Conservation (phyloP, 2,888 invertebrate species). For the Noctuana brunneofusca region DNA sequence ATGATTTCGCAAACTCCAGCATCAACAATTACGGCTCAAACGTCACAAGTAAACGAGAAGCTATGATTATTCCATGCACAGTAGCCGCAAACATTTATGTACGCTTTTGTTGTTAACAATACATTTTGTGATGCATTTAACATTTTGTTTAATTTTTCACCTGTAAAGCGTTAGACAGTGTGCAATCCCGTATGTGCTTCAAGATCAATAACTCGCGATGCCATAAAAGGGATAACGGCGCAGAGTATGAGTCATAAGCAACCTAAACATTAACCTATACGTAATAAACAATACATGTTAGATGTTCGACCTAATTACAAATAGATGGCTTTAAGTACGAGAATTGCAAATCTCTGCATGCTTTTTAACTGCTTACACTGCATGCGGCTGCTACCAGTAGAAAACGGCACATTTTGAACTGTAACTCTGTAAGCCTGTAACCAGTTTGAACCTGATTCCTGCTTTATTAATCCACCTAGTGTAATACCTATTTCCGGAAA, state of each 20-base stretch:
- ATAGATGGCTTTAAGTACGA: slow-evolving; percentile 40
- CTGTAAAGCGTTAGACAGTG: slow-evolving; percentile 49
- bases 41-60: slow-evolving; percentile 81
- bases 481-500: background rate
- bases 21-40: slow-evolving; percentile 85
- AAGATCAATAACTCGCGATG: slow-evolving; percentile 52
- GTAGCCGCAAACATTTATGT: slow-evolving; percentile 71
- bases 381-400: slow-evolving; percentile 23
- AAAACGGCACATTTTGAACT: slow-evolving; percentile 13
- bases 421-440: too few relatives aligned
- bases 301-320: slow-evolving; percentile 46
- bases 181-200: slow-evolving; percentile 41
- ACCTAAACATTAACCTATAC: slow-evolving; percentile 47
- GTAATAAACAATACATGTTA: slow-evolving; percentile 50
- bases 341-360: slow-evolving; percentile 38
- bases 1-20: slow-evolving; percentile 82
- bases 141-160: slow-evolving; percentile 71
- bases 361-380: slow-evolving; percentile 30
- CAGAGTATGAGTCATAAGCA: slow-evolving; percentile 65
- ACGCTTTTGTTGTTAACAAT: slow-evolving; percentile 78
- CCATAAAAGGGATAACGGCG: slow-evolving; percentile 57
- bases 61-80: slow-evolving; percentile 72
- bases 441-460: slow-evolving; percentile 23
- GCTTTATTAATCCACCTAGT: slow-evolving; percentile 7
- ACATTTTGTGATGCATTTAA: slow-evolving; percentile 71